phyloP scores from a whole-genome alignment of 1,140 invertebrate genomes.

The Acromyrmex echinatior region DNA sequence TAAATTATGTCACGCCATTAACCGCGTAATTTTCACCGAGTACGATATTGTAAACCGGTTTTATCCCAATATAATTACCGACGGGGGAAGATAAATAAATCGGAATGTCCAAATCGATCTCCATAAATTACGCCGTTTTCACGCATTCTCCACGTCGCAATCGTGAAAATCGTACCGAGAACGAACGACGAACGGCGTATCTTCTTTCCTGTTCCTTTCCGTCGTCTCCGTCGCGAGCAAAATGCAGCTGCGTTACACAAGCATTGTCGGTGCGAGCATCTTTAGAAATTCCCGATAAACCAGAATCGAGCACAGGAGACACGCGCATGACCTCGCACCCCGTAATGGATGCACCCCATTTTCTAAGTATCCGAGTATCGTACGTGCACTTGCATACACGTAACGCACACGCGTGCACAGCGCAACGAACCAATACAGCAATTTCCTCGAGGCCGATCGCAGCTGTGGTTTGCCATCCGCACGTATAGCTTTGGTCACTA shows the following conservation, averaged over 20 bases:
- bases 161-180: neutral
- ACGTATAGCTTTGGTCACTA: constrained; percentile 62
- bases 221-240: constrained; percentile 10
- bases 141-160: neutral
- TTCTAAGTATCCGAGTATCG: constrained; percentile 58
- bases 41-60: constrained; percentile 59
- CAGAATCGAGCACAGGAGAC: constrained; percentile 62
- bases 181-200: neutral
- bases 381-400: constrained; percentile 16
- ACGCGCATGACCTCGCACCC: constrained; percentile 22
- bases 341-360: constrained; percentile 65
- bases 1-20: constrained; percentile 65
- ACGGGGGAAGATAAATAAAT: constrained; percentile 50
- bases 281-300: constrained; percentile 74
- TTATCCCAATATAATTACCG: constrained; percentile 56
- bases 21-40: constrained; percentile 55
- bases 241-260: constrained; percentile 37
- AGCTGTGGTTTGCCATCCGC: constrained; percentile 52
- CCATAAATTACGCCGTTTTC: constrained; percentile 40
- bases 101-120: constrained; percentile 41
- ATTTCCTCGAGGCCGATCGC: constrained; percentile 60
- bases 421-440: constrained; percentile 34
- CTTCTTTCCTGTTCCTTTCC: neutral
- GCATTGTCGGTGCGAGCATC: neutral
- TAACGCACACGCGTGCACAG: neutral